Base-by-base conservation (phyloP, 2,113 vertebrate species). In the Pelodiscus sinensis region DNA sequence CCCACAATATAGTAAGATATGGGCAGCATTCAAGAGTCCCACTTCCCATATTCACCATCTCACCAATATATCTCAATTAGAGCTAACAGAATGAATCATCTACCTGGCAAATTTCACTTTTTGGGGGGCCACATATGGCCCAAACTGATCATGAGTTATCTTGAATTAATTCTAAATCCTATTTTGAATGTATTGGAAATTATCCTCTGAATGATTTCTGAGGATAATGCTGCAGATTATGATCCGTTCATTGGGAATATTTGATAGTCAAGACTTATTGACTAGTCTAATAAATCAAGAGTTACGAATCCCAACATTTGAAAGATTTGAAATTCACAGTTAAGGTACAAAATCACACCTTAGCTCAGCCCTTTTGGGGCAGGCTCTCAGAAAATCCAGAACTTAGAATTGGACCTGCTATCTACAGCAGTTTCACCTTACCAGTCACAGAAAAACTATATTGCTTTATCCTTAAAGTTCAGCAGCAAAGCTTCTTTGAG, bases 61-160 rank as follows among this genome's bases (percentile, higher is more conserved):
- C 88, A 5, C 60, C 4, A 35, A 68, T 84, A 22, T 87, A 2
- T 90, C 95, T 93, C 81, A 82, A 31, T 4, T 25, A 88, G 79
- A 95, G 75, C 44, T 84, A 68, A 62, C 10, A n/a, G 3, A 86
- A 86, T 50, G 12, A 94, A 77, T 85, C 52, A 84, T 85, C 94
- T 92, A 65, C 77, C 79, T 96, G 82, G 68, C 54, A 90, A 89
- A 83, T 85, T 85, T 85, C 92, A 24, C 35, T 35, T 90, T 93
- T 81, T 89, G 85, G 90, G 85, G 90, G 8, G 89, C 91, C 29
- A 73, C 85, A 94, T 94, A 91, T 88, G 94, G 54, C 52, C 52
- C n/a, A 57, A 88, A 78, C 38, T 92, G 86, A 88, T 94, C 86
- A 78, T 88, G 81, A 88, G 94, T 62, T 57, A 93, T 82, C 88